Evolutionary conservation across 37 sponge, comb jelly and placozoan species (phyloP).

Genomic region (Chondrilla cf. caribensis): DNA sequence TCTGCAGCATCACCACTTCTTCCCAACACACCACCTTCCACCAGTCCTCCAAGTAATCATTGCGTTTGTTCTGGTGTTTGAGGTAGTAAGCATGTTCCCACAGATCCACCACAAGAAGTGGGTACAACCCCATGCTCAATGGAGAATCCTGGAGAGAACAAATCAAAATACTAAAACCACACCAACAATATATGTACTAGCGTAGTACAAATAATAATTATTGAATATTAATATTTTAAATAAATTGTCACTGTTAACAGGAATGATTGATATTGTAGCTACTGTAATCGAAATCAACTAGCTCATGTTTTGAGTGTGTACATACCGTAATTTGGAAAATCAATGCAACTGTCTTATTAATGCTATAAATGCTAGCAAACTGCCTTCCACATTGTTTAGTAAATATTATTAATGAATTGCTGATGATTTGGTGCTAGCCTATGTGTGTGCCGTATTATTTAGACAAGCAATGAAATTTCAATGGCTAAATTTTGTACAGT

Average conservation of each 20-base stretch:
- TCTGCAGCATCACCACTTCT: conserved; percentile 35
- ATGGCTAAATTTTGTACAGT: no score
- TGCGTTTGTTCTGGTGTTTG: conserved; percentile 69
- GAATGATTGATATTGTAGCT: not conserved
- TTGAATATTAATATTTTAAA: no score
- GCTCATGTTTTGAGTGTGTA: no score
- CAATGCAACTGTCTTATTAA: no score
- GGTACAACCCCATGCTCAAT: conserved; percentile 49
- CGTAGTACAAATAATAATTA: not conserved
- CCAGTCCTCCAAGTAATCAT: conserved; percentile 57
- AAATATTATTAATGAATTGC: no score
- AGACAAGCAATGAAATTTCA: no score
- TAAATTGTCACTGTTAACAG: no score
- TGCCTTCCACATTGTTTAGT: no score
- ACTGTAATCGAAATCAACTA: not conserved
- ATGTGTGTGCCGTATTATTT: no score
- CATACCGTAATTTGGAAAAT: no score
- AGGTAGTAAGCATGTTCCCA: conserved; percentile 95
- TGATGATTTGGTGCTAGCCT: no score
- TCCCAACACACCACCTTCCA: conserved; percentile 80
- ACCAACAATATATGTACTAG: not conserved
- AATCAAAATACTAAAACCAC: not conserved
- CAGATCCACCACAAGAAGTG: conserved; percentile 74
- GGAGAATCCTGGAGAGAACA: conserved; percentile 58
- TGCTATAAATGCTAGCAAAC: no score